Evolutionary conservation across 2,113 vertebrate genomes (phyloP).

Genomic region (Coturnix japonica): DNA sequence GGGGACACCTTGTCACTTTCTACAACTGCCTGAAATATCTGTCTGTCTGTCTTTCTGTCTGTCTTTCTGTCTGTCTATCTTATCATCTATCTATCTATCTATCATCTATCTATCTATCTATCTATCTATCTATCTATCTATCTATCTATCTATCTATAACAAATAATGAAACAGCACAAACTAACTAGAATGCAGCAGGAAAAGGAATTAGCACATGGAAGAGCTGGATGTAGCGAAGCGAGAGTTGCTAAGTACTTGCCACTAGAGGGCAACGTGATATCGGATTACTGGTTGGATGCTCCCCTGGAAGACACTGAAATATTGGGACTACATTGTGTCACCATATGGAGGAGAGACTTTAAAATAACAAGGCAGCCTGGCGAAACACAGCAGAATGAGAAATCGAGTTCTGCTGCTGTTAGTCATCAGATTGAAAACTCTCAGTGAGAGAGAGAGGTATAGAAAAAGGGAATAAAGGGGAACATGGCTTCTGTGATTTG

Average conservation of each 20-base stretch:
- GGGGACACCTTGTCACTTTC: too few relatives aligned
- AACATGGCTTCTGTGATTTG: not conserved
- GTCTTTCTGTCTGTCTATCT: too few relatives aligned
- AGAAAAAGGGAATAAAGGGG: not conserved
- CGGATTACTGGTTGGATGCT: not conserved
- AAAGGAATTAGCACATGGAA: not conserved
- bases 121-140: too few relatives aligned
- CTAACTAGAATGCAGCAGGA: not conserved
- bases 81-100: too few relatives aligned
- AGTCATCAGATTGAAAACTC: not conserved
- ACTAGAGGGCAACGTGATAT: conserved; percentile 30
- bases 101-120: too few relatives aligned
- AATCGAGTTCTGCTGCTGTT: conserved; percentile 32
- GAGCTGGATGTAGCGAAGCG: not conserved
- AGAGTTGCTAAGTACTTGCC: not conserved
- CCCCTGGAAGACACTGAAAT: not conserved
- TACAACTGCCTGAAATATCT: too few relatives aligned
- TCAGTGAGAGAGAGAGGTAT: not conserved
- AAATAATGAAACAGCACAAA: not conserved
- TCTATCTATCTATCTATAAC: too few relatives aligned
- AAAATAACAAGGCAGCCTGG: conserved; percentile 27
- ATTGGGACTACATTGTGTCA: not conserved
- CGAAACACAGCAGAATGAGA: conserved; percentile 28
- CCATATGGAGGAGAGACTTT: not conserved
- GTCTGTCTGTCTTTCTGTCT: too few relatives aligned